These are phyloP conservation scores for Scortum barcoo DNA, from an alignment of 2,113 vertebrate genomes.

Conservation along the genomic window DNA sequence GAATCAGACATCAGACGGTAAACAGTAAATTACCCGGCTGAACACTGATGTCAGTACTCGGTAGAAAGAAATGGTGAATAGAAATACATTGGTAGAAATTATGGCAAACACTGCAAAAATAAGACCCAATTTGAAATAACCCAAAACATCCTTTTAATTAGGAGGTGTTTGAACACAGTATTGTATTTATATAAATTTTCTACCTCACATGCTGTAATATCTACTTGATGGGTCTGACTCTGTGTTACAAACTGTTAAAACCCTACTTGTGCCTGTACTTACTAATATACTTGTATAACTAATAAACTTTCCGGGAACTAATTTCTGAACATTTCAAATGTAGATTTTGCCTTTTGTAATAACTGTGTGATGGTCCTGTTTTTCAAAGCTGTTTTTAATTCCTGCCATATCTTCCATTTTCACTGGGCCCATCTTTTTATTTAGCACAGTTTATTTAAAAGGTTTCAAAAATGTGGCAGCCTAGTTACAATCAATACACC, in stretches of 20 bases:
- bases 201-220: not conserved
- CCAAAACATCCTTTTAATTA: not conserved
- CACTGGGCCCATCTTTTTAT: not conserved
- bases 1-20: too few species aligned
- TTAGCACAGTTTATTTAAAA: slow-evolving; percentile 8
- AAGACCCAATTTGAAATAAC: not conserved
- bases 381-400: not conserved
- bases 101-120: too few species aligned
- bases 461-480: not conserved
- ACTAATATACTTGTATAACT: too few species aligned
- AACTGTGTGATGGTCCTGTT: not conserved
- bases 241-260: not conserved
- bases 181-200: not conserved
- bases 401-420: not conserved
- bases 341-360: not conserved
- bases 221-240: not conserved
- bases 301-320: not conserved
- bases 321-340: not conserved
- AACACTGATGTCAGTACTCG: too few species aligned
- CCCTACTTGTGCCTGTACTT: not conserved
- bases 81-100: too few species aligned
- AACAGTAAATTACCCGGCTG: too few species aligned
- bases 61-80: too few species aligned
- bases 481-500: slow-evolving; percentile 7
- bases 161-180: not conserved